phyloP scores from a whole-genome alignment of 64 coral and sea anemone genomes.

The Montipora cactus region DNA sequence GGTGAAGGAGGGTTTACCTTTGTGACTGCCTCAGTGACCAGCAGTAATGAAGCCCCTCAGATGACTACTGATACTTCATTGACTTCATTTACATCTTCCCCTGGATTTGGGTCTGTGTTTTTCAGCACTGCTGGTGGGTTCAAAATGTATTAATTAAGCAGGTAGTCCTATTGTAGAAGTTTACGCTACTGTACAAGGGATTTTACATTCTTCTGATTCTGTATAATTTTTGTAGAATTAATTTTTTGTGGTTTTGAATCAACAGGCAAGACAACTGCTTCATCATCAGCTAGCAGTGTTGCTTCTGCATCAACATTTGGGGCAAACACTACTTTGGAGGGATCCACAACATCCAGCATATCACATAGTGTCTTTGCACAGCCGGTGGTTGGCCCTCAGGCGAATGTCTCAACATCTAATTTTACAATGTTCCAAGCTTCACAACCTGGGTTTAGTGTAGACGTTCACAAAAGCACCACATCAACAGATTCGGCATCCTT shows the following conservation, averaged over 20 bases:
- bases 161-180: background rate
- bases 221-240: no score
- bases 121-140: background rate
- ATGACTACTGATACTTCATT: background rate
- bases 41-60: background rate
- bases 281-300: background rate
- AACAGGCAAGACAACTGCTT: background rate
- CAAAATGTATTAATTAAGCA: background rate
- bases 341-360: background rate
- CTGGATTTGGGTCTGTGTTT: background rate
- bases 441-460: background rate
- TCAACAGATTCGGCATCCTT: background rate
- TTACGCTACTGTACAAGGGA: no score
- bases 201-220: no score
- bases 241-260: background rate
- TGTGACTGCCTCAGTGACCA: background rate
- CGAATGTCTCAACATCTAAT: background rate
- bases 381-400: background rate
- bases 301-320: slow-evolving; percentile 2
- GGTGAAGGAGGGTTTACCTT: background rate
- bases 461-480: background rate
- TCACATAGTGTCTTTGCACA: background rate
- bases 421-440: background rate
- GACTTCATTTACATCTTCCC: background rate
- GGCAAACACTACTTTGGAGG: background rate